phyloP scores from a whole-genome alignment of 2,113 vertebrate genomes.

The Sprattus sprattus region DNA sequence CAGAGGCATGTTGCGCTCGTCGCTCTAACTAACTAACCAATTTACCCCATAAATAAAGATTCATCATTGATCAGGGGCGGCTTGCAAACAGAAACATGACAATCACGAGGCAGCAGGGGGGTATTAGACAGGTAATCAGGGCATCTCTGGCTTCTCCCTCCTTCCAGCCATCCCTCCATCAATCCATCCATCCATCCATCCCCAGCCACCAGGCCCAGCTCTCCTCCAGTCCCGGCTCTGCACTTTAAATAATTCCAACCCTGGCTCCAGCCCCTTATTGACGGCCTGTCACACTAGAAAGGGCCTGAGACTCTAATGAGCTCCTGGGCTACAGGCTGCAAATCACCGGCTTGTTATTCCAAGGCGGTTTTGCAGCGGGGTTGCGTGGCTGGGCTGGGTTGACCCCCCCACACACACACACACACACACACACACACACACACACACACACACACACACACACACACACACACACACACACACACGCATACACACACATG shows the following conservation, averaged over 20 bases:
- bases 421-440: no score
- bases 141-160: no score
- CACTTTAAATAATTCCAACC: neutral
- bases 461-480: no score
- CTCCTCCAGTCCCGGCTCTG: neutral
- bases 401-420: neutral
- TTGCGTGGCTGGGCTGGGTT: neutral
- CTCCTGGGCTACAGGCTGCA: neutral
- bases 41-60: neutral
- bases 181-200: neutral
- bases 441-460: no score
- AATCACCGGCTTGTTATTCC: slow-evolving; percentile 18
- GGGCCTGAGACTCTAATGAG: neutral
- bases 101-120: neutral
- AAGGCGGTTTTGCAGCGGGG: neutral
- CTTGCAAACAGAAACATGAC: neutral
- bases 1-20: neutral
- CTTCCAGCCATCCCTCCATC: no score
- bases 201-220: neutral
- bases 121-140: neutral
- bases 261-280: neutral
- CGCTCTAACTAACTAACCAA: neutral
- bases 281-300: neutral
- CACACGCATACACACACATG: no score
- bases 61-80: neutral